Evolutionary conservation across 2,113 vertebrate species (phyloP), one percentile per base, ranked within the genome.

Genomic region (Bucco capensis): DNA sequence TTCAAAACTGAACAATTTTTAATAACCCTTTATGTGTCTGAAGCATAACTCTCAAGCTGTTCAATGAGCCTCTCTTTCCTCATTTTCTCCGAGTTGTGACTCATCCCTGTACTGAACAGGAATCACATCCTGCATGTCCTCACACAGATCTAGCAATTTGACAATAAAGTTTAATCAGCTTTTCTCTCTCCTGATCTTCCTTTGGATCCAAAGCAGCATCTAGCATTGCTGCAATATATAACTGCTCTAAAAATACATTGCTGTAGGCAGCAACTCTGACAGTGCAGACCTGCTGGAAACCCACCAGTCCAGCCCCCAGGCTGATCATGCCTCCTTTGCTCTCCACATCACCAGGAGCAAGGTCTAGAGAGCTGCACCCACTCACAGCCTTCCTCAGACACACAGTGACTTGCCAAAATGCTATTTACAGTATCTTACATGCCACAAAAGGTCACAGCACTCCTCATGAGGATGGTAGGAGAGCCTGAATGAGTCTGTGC

Each of bases 201-300:
- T 77, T 80, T 75, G 75, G 74, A 72, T 53, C 40, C 37, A 76
- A 81, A 92, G 27, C 19, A 42, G 80, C 62, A 96, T 87, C 81
- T 81, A 60, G 74, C 54, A 91, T 64, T 50, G 46, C 91, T 72
- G 62, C 64, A 92, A 89, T 87, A 89, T 62, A 54, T 80, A 94
- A 89, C 85, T 67, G 14, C 71, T 94, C 88, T 89, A 93, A 92
- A 96, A 91, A 92, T 95, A 62, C 1, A 42, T 46, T 35, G 28
- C 42, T 70, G 94, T 94, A 94, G 95, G 91, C 89, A 94, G 91
- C 47, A 85, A 54, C 42, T 94, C 64, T 85, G 84, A 93, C 84
- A 93, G 91, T 28, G 27, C 93, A 83, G 88, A 77, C 82, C 91
- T 93, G 85, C 92, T 73, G 46, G 82, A 92, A 93, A 58, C 13